Evolutionary conservation across 2,113 vertebrate species (phyloP).

Genomic region (Phalacrocorax carbo): DNA sequence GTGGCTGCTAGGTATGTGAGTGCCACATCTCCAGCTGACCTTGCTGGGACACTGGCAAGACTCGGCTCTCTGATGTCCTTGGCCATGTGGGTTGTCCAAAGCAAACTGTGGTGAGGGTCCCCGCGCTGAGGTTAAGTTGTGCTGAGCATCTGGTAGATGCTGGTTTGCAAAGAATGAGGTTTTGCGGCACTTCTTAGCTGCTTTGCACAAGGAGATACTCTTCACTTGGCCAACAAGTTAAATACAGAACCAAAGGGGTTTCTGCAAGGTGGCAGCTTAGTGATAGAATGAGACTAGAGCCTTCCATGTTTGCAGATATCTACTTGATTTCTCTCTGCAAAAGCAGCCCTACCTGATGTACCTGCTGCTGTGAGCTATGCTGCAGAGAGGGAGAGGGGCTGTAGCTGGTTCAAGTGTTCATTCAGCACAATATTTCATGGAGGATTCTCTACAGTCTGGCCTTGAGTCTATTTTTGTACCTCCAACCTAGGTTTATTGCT

Average conservation of each 20-base stretch:
- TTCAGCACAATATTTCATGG: neutral
- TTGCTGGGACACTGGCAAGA: neutral
- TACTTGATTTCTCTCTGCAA: neutral
- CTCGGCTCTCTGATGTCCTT: neutral
- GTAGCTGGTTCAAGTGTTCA: neutral
- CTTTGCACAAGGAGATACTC: neutral
- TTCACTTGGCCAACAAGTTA: neutral
- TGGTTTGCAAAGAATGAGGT: neutral
- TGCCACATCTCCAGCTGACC: neutral
- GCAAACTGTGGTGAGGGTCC: neutral
- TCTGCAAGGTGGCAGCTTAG: neutral
- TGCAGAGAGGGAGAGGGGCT: neutral
- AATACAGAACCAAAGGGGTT: fast-evolving
- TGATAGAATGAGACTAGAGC: neutral
- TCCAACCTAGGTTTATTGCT: neutral
- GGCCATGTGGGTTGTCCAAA: neutral
- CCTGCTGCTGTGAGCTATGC: neutral
- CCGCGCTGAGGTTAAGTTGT: neutral
- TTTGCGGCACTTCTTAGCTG: neutral
- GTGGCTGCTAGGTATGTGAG: slow-evolving; percentile 89
- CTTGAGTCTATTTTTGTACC: neutral
- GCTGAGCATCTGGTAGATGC: neutral
- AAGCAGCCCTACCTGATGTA: neutral
- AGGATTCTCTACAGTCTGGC: neutral
- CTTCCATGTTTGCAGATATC: neutral